Evolutionary conservation across 2,113 vertebrate genomes (phyloP).

Genomic region (Urocitellus parryii): DNA sequence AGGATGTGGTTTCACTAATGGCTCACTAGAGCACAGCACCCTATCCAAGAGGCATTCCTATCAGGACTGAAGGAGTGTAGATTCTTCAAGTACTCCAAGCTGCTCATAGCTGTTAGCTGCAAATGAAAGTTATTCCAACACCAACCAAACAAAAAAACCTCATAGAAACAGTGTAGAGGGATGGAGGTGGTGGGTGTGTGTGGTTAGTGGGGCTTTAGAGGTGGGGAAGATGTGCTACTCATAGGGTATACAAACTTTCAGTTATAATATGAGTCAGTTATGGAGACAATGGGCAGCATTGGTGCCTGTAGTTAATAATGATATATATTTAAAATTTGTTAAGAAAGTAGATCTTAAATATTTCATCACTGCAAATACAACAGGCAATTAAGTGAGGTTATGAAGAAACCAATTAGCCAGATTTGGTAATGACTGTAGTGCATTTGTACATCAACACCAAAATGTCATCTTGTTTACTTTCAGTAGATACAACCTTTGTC

Average conservation of each 20-base stretch:
- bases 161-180: not conserved
- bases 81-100: too few relatives aligned
- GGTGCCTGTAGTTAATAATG: not conserved
- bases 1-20: too few relatives aligned
- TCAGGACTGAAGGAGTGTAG: too few relatives aligned
- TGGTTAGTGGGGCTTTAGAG: not conserved
- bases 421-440: not conserved
- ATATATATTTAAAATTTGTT: not conserved
- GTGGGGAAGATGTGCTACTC: not conserved
- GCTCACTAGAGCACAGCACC: too few relatives aligned
- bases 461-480: not conserved
- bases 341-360: not conserved
- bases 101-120: too few relatives aligned
- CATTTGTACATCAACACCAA: not conserved
- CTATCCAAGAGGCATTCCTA: too few relatives aligned
- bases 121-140: too few relatives aligned
- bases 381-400: not conserved
- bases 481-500: not conserved
- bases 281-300: not conserved
- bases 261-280: not conserved
- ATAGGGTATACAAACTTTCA: not conserved
- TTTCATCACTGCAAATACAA: not conserved
- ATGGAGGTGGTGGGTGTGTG: not conserved
- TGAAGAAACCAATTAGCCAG: not conserved
- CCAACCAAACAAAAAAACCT: not conserved